Evolutionary conservation across 2,113 vertebrate genomes (phyloP).

Genomic region (Ploceus nigricollis): DNA sequence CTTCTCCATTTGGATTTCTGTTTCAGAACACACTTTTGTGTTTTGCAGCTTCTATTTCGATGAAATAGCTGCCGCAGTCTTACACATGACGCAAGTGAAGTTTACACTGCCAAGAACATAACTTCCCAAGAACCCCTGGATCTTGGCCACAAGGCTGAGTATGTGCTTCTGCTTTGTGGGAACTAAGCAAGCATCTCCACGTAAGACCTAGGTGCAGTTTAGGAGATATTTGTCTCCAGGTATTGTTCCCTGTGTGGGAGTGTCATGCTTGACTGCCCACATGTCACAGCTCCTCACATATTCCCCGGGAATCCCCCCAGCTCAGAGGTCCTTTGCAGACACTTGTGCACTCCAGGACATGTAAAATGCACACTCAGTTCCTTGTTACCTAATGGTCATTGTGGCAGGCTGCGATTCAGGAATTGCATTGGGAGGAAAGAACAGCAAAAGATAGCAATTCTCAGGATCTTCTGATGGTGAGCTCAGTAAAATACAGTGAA

Average conservation of each 20-base stretch:
- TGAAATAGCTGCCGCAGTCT: not conserved
- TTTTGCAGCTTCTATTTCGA: not conserved
- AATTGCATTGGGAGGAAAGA: not conserved
- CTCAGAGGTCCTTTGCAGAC: not conserved
- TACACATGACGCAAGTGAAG: not conserved
- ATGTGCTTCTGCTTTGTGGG: not conserved
- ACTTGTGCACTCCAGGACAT: not conserved
- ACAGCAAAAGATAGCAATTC: not conserved
- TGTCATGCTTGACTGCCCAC: not conserved
- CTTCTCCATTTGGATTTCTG: not conserved
- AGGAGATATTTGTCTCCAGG: not conserved
- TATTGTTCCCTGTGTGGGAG: not conserved
- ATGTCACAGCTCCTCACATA: fast-evolving
- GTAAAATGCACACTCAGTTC: not conserved
- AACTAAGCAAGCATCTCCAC: not conserved
- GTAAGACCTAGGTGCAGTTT: not conserved
- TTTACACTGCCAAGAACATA: not conserved
- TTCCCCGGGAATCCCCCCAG: not conserved
- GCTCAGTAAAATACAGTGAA: not conserved
- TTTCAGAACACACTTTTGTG: not conserved
- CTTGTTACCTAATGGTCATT: not conserved
- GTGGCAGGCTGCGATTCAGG: not conserved
- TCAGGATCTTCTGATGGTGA: not conserved
- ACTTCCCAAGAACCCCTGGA: not conserved
- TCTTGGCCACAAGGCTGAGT: not conserved